Evolutionary conservation across 2,888 invertebrate species (phyloP), one percentile per base, ranked within the genome.

Genomic region (Rosalia funebris): DNA sequence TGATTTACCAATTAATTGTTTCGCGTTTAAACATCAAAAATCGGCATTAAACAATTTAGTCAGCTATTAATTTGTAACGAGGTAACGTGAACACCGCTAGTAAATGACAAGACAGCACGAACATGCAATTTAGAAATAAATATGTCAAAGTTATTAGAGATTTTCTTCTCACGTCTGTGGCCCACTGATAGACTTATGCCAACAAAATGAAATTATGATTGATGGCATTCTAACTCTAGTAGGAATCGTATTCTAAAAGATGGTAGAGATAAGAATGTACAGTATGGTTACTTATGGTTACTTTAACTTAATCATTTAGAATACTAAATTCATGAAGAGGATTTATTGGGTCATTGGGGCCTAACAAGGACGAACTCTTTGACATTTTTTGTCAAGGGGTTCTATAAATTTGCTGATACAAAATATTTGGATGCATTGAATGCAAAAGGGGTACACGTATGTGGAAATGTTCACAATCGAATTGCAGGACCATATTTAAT

Each of bases 161-260:
- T 39, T 36, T 53, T 57, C 41, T 61, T 61, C 57, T 57, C 60
- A 61, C 57, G 53, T 54, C 56, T 57, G 31, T 61, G 61, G 57
- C 61, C 57, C 36, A 61, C 34, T 61, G 54, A 31, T 61, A 48
- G 47, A 61, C 39, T 61, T 59, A 25, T 12, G 25, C 14, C n/a
- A 10, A 20, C 25, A 44, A 44, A 10, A 4, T 44, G 14, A 20
- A 25, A 44, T 25, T 19, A 25, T 44, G 44, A 44, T 44, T 19
- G 14, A 25, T 44, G 25, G 4, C 4, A 25, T 25, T 25, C 3
- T n/a, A n/a, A n/a, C n/a, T 25, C 7, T 25, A 25, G 4, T 25
- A 25, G 7, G 7, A 25, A 25, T 25, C 7, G 25, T 25, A 25
- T 25, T 7, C 25, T 3, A 5, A 25, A 25, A n/a, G n/a, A 25